phyloP scores from a whole-genome alignment of 2,113 vertebrate species.

The Otocyon megalotis region DNA sequence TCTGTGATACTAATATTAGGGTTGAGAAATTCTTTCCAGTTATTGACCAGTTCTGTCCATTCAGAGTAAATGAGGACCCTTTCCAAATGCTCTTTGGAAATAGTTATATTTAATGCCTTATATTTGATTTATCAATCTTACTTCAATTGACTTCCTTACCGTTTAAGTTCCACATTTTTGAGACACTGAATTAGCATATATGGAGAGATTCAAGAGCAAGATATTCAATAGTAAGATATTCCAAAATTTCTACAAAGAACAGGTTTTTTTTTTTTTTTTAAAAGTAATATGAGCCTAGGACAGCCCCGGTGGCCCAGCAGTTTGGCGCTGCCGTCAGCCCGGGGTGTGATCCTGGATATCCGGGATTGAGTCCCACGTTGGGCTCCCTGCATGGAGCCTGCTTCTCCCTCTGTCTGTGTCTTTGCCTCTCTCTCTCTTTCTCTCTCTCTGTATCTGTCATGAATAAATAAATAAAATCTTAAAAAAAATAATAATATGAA shows the following conservation, averaged over 20 bases:
- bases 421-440: too few relatives aligned
- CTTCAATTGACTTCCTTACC: conserved; percentile 23
- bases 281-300: background rate
- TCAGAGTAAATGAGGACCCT: background rate
- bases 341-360: too few relatives aligned
- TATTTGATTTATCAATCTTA: conserved; percentile 27
- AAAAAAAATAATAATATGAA: background rate
- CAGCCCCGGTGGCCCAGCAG: too few relatives aligned
- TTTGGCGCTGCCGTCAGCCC: too few relatives aligned
- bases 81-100: conserved; percentile 2
- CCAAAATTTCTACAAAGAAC: conserved; percentile 37
- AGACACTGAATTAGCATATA: conserved; percentile 45
- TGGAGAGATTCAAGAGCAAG: background rate
- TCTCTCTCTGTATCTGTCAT: too few relatives aligned
- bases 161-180: background rate
- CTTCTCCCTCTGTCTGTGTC: too few relatives aligned
- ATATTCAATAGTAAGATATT: background rate
- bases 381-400: too few relatives aligned
- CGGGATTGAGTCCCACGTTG: too few relatives aligned
- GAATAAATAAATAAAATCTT: too few relatives aligned
- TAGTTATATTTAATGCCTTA: background rate
- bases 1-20: conserved; percentile 14
- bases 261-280: conserved; percentile 61
- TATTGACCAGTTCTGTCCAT: conserved; percentile 17
- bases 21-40: background rate